Base-by-base conservation (phyloP, 2,888 invertebrate species). In the Napeogenes sylphis region DNA sequence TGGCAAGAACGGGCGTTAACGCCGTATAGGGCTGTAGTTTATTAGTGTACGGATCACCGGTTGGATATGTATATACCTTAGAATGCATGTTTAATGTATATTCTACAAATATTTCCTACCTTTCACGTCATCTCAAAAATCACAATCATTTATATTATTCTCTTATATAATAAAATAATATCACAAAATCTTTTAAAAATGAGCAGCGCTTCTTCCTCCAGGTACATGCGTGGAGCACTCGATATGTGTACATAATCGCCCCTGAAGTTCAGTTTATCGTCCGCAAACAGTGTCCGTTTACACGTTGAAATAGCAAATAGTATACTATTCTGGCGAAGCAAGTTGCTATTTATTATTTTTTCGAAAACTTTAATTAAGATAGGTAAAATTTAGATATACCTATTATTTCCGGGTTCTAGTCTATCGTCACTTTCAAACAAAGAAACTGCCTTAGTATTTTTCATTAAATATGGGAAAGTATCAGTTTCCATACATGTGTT, bases 41-140 rank as follows among this genome's bases (percentile, higher is more conserved):
- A 62, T 64, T 46, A 63, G 62, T 61, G 58, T 64, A 64, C 60
- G 64, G 51, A 63, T 45, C 63, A 59, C 61, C 61, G 58, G 38
- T 45, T 21, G 1, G 21, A 21, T 21, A 21, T 21, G 21, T 54
- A 38, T 58, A 21, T 55, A 62, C 60, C 51, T 61, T 54, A 42
- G 35, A 45, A 21, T 59, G 47, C 38, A 58, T 61, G 45, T 61
- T n/a, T 47, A 6, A 51, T 10, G 51, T 3, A 51, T 30, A 51
- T 30, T n/a, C 14, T 2, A 42, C n/a, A 12, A 51, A 30, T 12
- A 30, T 30, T 10, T n/a, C 47, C 6, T 30, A 30, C 2, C 30
- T 30, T 51, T n/a, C 21, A 12, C 6, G 21, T 30, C 30, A 51
- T 10, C 30, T 51, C 30, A 30, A 30, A 51, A 51, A 30, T 8